Percentiles rank a stretch among this genome's conserved stretches.
Conservation (phyloP, 2,113 vertebrate genomes). For the Gnathonemus echidnorhynchus region DNA sequence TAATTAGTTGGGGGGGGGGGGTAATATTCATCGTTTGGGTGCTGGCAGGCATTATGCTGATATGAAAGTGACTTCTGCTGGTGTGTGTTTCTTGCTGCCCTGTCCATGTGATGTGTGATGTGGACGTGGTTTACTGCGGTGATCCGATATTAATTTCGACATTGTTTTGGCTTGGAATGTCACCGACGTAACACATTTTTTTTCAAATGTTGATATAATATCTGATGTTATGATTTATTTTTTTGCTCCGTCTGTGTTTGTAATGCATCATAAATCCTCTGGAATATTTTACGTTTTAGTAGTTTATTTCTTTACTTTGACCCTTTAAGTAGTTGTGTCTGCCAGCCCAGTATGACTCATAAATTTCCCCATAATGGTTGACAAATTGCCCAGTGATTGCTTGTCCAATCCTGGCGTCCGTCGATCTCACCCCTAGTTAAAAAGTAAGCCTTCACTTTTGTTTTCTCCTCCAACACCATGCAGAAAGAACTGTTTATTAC, state of each 20-base stretch:
- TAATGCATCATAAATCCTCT: neutral
- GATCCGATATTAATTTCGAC: neutral
- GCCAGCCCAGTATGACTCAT: neutral
- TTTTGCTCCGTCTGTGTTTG: neutral
- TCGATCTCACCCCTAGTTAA: neutral
- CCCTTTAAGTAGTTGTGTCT: neutral
- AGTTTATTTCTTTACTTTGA: neutral
- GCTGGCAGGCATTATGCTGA: constrained; percentile 23
- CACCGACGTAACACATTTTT: neutral
- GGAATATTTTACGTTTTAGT: neutral
- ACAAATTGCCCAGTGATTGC: neutral
- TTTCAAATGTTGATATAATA: neutral
- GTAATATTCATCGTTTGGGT: constrained; percentile 28
- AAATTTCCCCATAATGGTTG: neutral
- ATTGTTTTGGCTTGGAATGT: neutral
- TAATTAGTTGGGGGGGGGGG: constrained; percentile 24
- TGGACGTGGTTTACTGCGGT: neutral
- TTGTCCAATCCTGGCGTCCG: neutral
- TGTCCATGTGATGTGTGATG: neutral
- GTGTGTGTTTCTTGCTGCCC: neutral
- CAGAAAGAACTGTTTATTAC: neutral
- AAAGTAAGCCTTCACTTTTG: neutral
- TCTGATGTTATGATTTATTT: neutral
- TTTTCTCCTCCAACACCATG: neutral
- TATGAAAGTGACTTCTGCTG: constrained; percentile 1